phyloP scores from a whole-genome alignment of 2,113 vertebrate species.

The Noctilio leporinus region DNA sequence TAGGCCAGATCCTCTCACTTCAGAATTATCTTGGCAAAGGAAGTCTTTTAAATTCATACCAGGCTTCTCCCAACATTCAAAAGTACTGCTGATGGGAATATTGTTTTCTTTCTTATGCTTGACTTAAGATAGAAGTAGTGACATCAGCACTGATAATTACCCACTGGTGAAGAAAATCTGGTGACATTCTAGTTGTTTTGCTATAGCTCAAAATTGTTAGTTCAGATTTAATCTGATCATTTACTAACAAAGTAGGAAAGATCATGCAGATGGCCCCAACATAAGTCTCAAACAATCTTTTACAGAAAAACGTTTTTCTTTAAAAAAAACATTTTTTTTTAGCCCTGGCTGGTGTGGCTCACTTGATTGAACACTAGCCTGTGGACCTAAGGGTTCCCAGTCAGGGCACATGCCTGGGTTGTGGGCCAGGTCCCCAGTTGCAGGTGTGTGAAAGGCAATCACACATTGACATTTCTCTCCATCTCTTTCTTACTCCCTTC shows the following conservation, averaged over 20 bases:
- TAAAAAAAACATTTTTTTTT: no score
- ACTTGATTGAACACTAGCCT: no score
- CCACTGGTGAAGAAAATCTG: background rate
- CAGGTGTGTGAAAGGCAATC: no score
- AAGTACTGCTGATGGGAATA: background rate
- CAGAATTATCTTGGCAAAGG: background rate
- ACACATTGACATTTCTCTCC: no score
- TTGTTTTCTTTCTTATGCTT: background rate
- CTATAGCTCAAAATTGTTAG: background rate
- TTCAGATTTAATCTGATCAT: background rate
- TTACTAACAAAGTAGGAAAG: background rate
- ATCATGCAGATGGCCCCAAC: background rate
- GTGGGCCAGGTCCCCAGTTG: no score
- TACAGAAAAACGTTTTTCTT: background rate
- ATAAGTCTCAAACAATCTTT: background rate
- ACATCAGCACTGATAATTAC: background rate
- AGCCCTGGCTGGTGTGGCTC: no score
- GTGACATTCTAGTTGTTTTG: background rate
- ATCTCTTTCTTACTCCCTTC: no score
- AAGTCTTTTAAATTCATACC: background rate
- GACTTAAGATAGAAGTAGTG: background rate
- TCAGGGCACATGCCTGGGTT: no score
- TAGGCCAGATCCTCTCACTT: background rate
- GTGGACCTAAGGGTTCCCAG: no score
- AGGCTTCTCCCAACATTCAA: background rate